Conservation (phyloP, 2,797 vertebrate species). For the Sebastes minor region DNA sequence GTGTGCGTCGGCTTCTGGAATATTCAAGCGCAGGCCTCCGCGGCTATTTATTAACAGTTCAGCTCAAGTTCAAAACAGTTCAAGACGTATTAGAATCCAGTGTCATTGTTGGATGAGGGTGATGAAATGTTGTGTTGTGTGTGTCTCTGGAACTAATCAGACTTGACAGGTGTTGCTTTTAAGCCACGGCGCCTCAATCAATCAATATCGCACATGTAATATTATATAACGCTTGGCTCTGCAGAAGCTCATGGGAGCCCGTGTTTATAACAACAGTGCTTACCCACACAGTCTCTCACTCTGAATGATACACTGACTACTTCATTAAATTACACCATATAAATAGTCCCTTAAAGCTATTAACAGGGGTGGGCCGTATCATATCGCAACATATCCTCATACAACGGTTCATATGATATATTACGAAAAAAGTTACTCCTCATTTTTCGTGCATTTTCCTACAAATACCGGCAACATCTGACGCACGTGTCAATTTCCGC, state of each 20-base stretch:
- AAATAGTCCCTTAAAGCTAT: neutral
- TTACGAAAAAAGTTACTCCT: too few relatives aligned
- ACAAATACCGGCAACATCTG: too few relatives aligned
- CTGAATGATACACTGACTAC: neutral
- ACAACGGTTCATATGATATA: too few relatives aligned
- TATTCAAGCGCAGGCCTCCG: neutral
- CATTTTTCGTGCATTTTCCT: too few relatives aligned
- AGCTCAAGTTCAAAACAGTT: neutral
- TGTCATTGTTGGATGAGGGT: neutral
- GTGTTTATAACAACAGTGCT: neutral
- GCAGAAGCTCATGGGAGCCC: neutral
- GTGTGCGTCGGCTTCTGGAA: neutral
- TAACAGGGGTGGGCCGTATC: neutral
- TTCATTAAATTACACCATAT: neutral
- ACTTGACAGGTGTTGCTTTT: neutral
- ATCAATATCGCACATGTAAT: neutral
- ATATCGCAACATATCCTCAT: too few relatives aligned
- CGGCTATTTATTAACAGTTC: neutral
- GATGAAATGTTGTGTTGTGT: neutral
- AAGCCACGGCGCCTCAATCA: neutral
- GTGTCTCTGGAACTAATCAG: neutral
- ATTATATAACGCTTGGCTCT: neutral
- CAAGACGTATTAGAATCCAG: neutral
- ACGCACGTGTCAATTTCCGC: too few relatives aligned
- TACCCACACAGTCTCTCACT: neutral